Evolutionary conservation across 1,140 invertebrate species (phyloP), one percentile per base, ranked within the genome.

Genomic region (Ylistrum balloti): DNA sequence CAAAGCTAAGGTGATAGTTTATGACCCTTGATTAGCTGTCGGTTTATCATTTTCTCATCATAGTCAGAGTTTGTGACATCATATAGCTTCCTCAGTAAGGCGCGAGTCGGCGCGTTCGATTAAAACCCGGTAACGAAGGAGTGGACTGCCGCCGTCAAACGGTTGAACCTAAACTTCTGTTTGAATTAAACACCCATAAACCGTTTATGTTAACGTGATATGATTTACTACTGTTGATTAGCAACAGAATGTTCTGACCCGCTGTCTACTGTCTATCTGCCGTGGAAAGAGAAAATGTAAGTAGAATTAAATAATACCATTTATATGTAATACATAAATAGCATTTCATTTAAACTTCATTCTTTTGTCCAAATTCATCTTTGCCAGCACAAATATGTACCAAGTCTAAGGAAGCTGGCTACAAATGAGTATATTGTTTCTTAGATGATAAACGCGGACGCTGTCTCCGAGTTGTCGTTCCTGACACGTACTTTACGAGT

Each of bases 101-200:
- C 56, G n/a, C 1, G n/a, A 22, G 22, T 3, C 56, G 56, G 56
- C 56, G 56, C 56, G n/a, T 74, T 74, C 56, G 56, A 74, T 74
- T 74, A 74, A 2, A 74, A n/a, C 56, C 56, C 56, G 17, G 56
- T 74, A 74, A 74, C 56, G 56, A n/a, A 28, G 5, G 56, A 74
- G 56, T 74, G 56, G 20, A 9, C 9, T 3, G 22, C 22, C 56
- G 56, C 11, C n/a, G 22, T 5, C 15, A 28, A 74, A n/a, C 56
- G 56, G n/a, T 74, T 74, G 56, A 74, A 74, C 56, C 28, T n/a
- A 7, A n/a, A 74, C 56, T 74, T 74, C 56, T 74, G 56, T 74
- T 74, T 74, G n/a, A 74, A 74, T 74, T 74, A 28, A 56, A 28
- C 56, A 28, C n/a, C 56, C n/a, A 74, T 74, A 74, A 74, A 74